Base-by-base conservation (phyloP, 2,888 invertebrate species). In the Chelonus formosanus region DNA sequence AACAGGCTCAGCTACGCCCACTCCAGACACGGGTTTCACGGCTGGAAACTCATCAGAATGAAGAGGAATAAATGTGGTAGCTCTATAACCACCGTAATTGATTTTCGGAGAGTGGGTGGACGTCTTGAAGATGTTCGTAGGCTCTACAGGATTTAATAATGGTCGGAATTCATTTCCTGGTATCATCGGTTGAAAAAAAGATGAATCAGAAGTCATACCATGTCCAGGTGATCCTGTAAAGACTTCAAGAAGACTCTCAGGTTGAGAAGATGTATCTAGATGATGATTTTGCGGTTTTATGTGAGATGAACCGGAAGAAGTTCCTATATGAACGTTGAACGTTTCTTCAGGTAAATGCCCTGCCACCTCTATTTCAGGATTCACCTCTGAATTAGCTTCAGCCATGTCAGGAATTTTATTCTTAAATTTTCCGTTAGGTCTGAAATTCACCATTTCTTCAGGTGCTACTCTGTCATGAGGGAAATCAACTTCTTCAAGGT, bases 1-100 rank as follows among this genome's bases (percentile, higher is more conserved):
- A 2, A 85, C 78, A 0, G 84, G 83, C 67, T 84, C 85, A 0
- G 84, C 85, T 8, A 84, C 74, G 0, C 85, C 85, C 2, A 84
- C 67, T 4, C 82, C 83, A 0, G 79, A 77, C 8, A 75, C 20
- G 2, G 20, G 20, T 20, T 20, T 20, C 20, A 20, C 20, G 20
- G 20, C 20, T 48, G 31, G 34, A 50, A n/a, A 35, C 36, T 36
- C n/a, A 36, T 36, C 36, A 47, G 7, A 59, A 40, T 40, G 40
- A 6, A 32, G 6, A 32, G 43, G 43, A 43, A 31, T 43, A 10
- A 45, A 34, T n/a, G 47, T 4, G 3, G 44, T 47, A 10, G 34
- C n/a, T 5, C 4, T 5, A 45, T 43, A 6, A 56, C 31, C 31
- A 32, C 44, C 43, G 6, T 44, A 32, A 7, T 45, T 4, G 1